phyloP scores from a whole-genome alignment of 1,140 invertebrate genomes.

The Hypothenemus hampei region DNA sequence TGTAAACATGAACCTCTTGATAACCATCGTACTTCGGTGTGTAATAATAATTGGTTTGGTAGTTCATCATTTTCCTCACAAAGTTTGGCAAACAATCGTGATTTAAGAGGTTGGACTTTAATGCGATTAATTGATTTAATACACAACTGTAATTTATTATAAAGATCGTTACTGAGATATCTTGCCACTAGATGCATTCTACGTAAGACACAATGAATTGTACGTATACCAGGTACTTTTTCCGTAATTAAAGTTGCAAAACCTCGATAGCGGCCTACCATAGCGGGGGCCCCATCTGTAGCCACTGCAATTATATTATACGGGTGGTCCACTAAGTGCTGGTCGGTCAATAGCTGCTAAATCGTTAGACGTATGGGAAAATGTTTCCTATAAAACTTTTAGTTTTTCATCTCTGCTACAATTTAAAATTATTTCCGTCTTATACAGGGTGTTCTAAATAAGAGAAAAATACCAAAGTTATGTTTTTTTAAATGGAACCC shows the following conservation, averaged over 20 bases:
- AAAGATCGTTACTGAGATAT: conserved; percentile 12
- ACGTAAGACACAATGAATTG: conserved; percentile 13
- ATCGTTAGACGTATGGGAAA: no score
- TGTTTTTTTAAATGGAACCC: no score
- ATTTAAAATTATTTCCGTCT: no score
- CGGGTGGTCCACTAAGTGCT: no score
- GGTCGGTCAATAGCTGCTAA: no score
- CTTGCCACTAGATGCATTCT: conserved; percentile 11
- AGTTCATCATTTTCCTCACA: conserved; percentile 44
- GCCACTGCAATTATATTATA: conserved; percentile 36
- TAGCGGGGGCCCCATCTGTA: conserved; percentile 32
- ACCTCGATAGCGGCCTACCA: conserved; percentile 31
- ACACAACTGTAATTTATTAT: conserved; percentile 17
- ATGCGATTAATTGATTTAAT: conserved; percentile 40
- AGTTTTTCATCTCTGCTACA: no score
- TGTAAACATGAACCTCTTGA: background rate
- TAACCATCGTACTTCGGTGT: conserved; percentile 25
- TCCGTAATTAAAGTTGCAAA: conserved; percentile 24
- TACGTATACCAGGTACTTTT: background rate
- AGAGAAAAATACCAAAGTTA: no score
- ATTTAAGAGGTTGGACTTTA: conserved; percentile 39
- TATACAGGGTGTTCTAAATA: no score
- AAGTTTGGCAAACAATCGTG: conserved; percentile 41
- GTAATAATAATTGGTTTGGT: conserved; percentile 41
- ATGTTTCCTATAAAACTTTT: no score